These are phyloP conservation scores for Drosophila orosa DNA, from an alignment of 1,140 invertebrate genomes.

Conservation along the genomic window DNA sequence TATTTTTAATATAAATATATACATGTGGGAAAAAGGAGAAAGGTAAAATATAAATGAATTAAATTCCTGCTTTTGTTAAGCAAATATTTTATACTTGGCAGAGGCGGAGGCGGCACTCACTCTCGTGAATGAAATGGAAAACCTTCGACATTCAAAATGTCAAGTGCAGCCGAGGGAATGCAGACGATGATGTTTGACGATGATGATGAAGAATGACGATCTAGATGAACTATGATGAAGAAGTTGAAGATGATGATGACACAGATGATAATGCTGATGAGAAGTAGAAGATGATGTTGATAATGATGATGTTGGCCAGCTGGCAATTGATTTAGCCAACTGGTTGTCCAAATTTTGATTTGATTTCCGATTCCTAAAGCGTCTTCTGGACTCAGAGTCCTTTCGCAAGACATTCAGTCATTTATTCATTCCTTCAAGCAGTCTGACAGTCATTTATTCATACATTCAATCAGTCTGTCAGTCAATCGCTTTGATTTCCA, in stretches of 20 bases:
- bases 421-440: too few species aligned
- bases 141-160: slow-evolving; percentile 36
- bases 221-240: neutral
- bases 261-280: neutral
- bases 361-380: slow-evolving; percentile 12
- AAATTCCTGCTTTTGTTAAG: slow-evolving; percentile 23
- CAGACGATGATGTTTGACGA: neutral
- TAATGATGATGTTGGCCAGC: slow-evolving; percentile 1
- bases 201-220: too few species aligned
- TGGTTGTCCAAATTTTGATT: slow-evolving; percentile 21
- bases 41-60: slow-evolving; percentile 20
- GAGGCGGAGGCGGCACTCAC: neutral
- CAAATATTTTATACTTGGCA: slow-evolving; percentile 21
- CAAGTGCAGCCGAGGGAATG: slow-evolving; percentile 11
- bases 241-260: neutral
- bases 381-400: neutral
- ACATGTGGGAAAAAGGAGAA: neutral
- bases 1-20: neutral
- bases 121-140: slow-evolving; percentile 14
- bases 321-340: slow-evolving; percentile 2
- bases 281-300: neutral
- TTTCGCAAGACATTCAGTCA: neutral
- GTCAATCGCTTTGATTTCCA: slow-evolving; percentile 71
- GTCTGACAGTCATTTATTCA: neutral
- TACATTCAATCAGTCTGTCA: neutral